Evolutionary conservation across 1,140 invertebrate genomes (phyloP).

Genomic region (Neodiprion pinetum): DNA sequence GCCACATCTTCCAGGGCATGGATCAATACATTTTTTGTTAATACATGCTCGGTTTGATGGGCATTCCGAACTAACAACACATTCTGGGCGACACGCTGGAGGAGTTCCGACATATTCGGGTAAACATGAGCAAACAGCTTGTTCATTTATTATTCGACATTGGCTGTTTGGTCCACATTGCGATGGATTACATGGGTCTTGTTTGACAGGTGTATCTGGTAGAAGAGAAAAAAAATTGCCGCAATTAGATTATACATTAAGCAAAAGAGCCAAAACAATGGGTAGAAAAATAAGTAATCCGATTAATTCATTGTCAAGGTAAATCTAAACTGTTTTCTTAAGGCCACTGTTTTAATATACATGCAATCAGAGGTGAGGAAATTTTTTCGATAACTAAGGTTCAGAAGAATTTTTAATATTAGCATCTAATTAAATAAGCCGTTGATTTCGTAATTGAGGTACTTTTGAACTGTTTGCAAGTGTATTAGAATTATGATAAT

Average conservation of each 20-base stretch:
- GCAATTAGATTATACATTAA: slow-evolving; percentile 35
- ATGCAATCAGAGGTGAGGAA: too few relatives aligned
- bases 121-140: slow-evolving; percentile 57
- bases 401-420: too few relatives aligned
- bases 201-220: slow-evolving; percentile 47
- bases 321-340: too few relatives aligned
- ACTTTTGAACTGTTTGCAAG: too few relatives aligned
- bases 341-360: too few relatives aligned
- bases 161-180: slow-evolving; percentile 64
- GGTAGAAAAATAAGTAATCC: slow-evolving; percentile 10
- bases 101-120: slow-evolving; percentile 60
- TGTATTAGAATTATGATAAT: slow-evolving; percentile 34
- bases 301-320: slow-evolving; percentile 16
- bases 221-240: slow-evolving; percentile 37
- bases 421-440: too few relatives aligned
- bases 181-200: slow-evolving; percentile 61
- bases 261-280: slow-evolving; percentile 20
- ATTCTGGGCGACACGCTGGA: slow-evolving; percentile 60
- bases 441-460: too few relatives aligned
- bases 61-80: slow-evolving; percentile 75
- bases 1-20: slow-evolving; percentile 75
- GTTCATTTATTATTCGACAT: slow-evolving; percentile 52
- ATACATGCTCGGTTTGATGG: slow-evolving; percentile 69
- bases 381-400: too few relatives aligned
- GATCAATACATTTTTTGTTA: slow-evolving; percentile 76